Conservation (phyloP, 2,113 vertebrate species). For the Callocephalon fimbriatum region DNA sequence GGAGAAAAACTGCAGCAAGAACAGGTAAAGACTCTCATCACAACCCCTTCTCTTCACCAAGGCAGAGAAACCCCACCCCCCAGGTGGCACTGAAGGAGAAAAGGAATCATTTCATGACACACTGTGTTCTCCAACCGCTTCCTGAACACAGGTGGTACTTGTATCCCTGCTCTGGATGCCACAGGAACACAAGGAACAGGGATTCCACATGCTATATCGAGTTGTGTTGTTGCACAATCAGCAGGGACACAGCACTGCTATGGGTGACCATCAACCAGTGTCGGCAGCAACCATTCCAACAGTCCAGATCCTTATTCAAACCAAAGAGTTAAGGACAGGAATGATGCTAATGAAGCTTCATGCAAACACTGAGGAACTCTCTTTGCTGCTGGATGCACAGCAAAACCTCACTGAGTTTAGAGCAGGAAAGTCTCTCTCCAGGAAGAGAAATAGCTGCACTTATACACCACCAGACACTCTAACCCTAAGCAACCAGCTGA, state of each 20-base stretch:
- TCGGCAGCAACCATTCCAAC: background rate
- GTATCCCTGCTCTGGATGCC: background rate
- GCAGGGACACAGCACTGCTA: background rate
- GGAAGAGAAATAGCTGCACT: background rate
- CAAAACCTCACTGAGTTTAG: background rate
- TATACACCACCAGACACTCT: background rate
- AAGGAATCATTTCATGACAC: background rate
- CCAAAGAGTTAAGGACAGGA: background rate
- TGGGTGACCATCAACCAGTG: fast-evolving
- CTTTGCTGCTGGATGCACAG: background rate
- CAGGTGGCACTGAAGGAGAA: background rate
- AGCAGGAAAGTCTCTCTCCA: background rate
- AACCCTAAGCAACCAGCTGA: background rate
- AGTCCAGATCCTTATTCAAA: background rate
- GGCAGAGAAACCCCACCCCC: background rate
- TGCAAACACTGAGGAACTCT: background rate
- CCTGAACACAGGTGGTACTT: too few species aligned
- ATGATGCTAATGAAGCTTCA: background rate
- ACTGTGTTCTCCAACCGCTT: background rate
- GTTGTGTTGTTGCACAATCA: background rate
- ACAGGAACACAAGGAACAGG: background rate
- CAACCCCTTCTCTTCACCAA: background rate
- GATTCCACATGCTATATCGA: background rate
- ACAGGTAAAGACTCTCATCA: background rate
- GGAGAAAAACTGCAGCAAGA: constrained; percentile 77